Conservation (phyloP, 2,113 vertebrate species). For the Puma concolor region DNA sequence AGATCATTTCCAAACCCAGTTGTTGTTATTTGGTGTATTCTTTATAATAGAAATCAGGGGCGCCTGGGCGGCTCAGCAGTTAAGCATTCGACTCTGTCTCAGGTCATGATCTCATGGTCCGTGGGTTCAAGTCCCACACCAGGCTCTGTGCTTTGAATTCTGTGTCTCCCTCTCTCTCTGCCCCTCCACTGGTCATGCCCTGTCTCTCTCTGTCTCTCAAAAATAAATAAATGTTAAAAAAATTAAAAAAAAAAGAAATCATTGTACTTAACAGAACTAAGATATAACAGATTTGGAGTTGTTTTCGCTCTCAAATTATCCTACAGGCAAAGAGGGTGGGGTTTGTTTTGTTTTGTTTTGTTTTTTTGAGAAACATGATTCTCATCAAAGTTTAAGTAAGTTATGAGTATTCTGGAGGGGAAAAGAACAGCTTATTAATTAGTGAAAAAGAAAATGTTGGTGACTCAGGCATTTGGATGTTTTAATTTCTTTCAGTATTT, state of each 20-base stretch:
- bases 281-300: background rate
- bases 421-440: background rate
- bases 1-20: background rate
- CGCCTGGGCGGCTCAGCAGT: no score
- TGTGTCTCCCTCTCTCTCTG: no score
- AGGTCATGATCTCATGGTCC: no score
- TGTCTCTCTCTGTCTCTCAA: no score
- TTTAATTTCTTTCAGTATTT: slow-evolving; percentile 6
- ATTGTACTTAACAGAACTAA: background rate
- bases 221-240: no score
- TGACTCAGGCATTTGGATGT: background rate
- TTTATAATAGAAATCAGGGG: background rate
- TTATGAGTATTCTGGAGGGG: background rate
- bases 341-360: background rate
- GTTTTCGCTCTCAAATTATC: background rate
- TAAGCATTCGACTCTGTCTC: no score
- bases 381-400: background rate
- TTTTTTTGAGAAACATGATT: background rate
- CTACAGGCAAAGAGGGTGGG: background rate
- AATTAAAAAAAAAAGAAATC: background rate
- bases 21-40: background rate
- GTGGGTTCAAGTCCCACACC: no score
- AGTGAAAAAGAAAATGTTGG: background rate
- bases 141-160: no score
- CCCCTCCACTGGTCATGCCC: no score